Evolutionary conservation across 2,113 vertebrate species (phyloP), one percentile per base, ranked within the genome.

Genomic region (Vulpes vulpes): DNA sequence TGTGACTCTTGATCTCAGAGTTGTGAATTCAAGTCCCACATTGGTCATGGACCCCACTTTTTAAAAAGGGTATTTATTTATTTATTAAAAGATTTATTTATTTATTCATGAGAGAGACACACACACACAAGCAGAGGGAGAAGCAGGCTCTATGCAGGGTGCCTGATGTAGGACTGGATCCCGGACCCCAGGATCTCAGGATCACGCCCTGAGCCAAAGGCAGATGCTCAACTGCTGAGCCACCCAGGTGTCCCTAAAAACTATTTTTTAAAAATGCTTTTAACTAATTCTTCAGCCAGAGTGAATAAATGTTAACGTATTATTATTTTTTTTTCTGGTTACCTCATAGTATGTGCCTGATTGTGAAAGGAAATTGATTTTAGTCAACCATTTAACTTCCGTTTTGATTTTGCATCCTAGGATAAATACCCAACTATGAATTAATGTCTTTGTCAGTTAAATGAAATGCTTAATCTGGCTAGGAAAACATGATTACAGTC

Each of bases 351-450:
- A 91, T 38, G 22, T 96, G 16, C 35, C 85, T 89, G 38, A 17
- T 60, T 95, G 8, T 95, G 35, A 85, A 94, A 89, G 67, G 73
- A 90, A 71, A n/a, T 88, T 19, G 4, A 64, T 80, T 91, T 95
- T 91, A 91, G 57, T 57, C 19, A 64, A 23, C 30, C 11, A 64
- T 1, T 57, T 78, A 88, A n/a, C 15, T 90, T 94, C 60, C 22
- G 65, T 81, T 87, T 97, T 92, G 79, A 53, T 85, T 85, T 85
- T 94, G 35, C 51, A 43, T 97, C 23, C 43, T 53, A 62, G 17
- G 8, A 27, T 87, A 79, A 43, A 60, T 94, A 43, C 22, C 55
- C 32, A 95, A 27, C 6, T 94, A 0, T 64, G 23, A 89, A 71
- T 82, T 43, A 32, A 71, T 78, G 16, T 57, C 30, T 94, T 89